Base-by-base conservation (phyloP, 2,797 vertebrate species). In the Thalassophryne amazonica region DNA sequence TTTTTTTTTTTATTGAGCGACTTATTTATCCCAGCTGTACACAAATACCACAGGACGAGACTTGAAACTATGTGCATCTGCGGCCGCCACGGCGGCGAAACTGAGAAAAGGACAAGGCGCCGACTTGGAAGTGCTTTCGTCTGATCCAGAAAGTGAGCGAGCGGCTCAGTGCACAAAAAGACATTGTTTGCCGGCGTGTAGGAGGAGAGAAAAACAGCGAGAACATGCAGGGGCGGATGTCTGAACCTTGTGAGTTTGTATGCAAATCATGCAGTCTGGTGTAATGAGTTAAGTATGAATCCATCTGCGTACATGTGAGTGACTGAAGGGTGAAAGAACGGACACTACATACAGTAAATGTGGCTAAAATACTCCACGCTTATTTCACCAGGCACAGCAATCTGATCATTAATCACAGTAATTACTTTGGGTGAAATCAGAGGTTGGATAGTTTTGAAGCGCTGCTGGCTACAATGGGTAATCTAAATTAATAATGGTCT, bases 1-100 rank as follows among this genome's bases (percentile, higher is more conserved):
- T 74, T 83, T 84, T 74, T 84, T 80, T 85, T 79, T 84, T 86
- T 82, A 82, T 83, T 73, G 73, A 47, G 60, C 69, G 36, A 53
- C 76, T 80, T 83, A 82, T 85, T 88, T 78, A 77, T 75, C 68
- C 76, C 70, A 62, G 74, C 70, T 57, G 69, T 64, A 70, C 32
- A 27, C 32, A 43, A 48, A 73, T 24, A 66, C 60, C 42, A 33
- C 7, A 37, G 62, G 55, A 69, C 54, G 38, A 69, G 51, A 47
- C 33, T 55, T 21, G 40, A 40, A 33, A 45, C 68, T 27, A 27
- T 69, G 52, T 57, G 29, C 28, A 13, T 75, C 57, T 40, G 61
- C 46, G 55, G n/a, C 40, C 39, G 36, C 21, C 34, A 40, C 4
- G 4, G 38, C 1, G 11, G 19, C 27, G 63, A 49, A 21, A 33